Percentiles rank a stretch among this genome's conserved stretches.
Evolutionary conservation across 2,113 vertebrate genomes (phyloP).

Genomic region (Vulpes vulpes): DNA sequence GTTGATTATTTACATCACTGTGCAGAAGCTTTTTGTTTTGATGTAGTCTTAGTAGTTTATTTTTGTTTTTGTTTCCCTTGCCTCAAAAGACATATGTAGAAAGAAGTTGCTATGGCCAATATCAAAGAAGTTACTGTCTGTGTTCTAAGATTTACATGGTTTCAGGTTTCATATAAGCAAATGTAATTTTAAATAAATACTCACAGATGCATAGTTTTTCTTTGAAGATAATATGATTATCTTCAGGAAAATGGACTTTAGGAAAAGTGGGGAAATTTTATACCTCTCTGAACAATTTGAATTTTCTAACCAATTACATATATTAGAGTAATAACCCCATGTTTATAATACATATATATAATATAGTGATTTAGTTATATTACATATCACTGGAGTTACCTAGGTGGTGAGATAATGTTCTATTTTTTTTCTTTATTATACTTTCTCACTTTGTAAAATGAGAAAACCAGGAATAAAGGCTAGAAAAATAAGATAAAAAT

Average conservation of each 20-base stretch:
- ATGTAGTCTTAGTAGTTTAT: not conserved
- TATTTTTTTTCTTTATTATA: not conserved
- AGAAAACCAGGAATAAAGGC: not conserved
- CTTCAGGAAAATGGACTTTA: not conserved
- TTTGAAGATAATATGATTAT: not conserved
- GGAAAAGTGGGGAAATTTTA: not conserved
- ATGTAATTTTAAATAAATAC: constrained; percentile 26
- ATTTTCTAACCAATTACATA: not conserved
- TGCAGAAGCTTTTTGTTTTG: not conserved
- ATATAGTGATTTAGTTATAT: not conserved
- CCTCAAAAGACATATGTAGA: not conserved
- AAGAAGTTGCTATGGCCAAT: not conserved
- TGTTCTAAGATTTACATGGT: not conserved
- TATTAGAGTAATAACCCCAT: not conserved
- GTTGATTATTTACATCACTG: not conserved
- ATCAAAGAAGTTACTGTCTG: not conserved
- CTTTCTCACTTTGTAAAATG: not conserved
- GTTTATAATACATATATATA: not conserved
- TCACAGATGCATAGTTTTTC: not conserved
- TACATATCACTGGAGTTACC: not conserved
- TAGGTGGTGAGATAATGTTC: not conserved
- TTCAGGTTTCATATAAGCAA: not conserved
- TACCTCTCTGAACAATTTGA: constrained; percentile 17
- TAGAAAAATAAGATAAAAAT: not conserved
- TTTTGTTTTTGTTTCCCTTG: not conserved